Conservation (phyloP, 2,888 invertebrate species). For the Aphodius granarius region DNA sequence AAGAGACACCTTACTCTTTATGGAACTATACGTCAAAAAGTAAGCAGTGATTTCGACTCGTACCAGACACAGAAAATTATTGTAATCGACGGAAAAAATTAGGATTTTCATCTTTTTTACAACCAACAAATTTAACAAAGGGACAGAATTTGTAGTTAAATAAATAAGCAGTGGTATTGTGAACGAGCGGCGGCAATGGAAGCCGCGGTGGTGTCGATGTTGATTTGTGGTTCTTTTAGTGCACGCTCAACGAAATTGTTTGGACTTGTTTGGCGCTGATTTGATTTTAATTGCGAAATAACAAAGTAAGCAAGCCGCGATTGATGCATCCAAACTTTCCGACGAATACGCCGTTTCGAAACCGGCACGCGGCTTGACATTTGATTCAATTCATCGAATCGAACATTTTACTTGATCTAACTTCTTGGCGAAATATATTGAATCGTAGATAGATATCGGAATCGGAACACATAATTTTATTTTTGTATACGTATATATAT, state of each 20-base stretch:
- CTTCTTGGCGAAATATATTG: too few relatives aligned
- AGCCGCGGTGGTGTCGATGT: not conserved
- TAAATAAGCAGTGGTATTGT: not conserved
- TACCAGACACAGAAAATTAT: not conserved
- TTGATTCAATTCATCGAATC: not conserved
- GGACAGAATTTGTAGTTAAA: not conserved
- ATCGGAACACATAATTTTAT: too few relatives aligned
- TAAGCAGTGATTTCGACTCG: too few relatives aligned
- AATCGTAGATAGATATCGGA: too few relatives aligned
- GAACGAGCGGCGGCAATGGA: too few relatives aligned
- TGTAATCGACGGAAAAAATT: not conserved
- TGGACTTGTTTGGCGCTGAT: not conserved
- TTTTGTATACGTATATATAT: too few relatives aligned
- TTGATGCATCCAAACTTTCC: not conserved
- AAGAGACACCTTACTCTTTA: too few relatives aligned
- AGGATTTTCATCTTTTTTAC: too few relatives aligned
- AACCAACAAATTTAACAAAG: not conserved
- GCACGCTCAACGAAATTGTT: not conserved
- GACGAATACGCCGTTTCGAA: not conserved
- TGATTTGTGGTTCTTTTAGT: not conserved
- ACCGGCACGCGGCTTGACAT: not conserved
- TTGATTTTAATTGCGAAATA: not conserved
- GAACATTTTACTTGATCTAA: not conserved
- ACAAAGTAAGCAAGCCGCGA: not conserved
- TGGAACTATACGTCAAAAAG: too few relatives aligned